Percentiles rank a stretch among this genome's conserved stretches.
Conservation (phyloP, 1,140 invertebrate species). For the Drosophila ananassae region DNA sequence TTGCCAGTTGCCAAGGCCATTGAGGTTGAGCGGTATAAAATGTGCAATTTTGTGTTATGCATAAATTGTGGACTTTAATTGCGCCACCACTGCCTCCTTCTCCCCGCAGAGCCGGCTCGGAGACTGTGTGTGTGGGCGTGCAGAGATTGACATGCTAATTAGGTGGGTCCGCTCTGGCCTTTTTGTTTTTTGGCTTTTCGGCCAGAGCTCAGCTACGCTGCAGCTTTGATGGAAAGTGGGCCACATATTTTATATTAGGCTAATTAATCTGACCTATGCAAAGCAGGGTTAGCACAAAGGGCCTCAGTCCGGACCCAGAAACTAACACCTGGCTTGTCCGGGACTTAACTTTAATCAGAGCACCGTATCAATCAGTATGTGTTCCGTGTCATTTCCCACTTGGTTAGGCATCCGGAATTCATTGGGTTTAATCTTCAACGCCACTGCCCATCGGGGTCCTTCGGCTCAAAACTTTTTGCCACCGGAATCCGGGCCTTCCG, state of each 20-base stretch:
- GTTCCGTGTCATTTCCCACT: slow-evolving; percentile 23
- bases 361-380: slow-evolving; percentile 36
- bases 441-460: slow-evolving; percentile 10
- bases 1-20: slow-evolving; percentile 28
- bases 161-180: slow-evolving; percentile 33
- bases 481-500: slow-evolving; percentile 61
- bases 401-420: slow-evolving; percentile 21
- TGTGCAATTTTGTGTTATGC: slow-evolving; percentile 62
- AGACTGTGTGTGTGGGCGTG: slow-evolving; percentile 12
- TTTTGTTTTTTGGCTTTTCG: slow-evolving; percentile 29
- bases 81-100: slow-evolving; percentile 13
- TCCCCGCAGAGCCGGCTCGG: slow-evolving; percentile 17
- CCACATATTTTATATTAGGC: slow-evolving; percentile 49
- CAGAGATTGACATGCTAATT: slow-evolving; percentile 62
- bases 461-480: slow-evolving; percentile 18
- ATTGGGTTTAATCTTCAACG: slow-evolving; percentile 1
- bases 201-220: background rate
- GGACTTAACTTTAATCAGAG: slow-evolving; percentile 1
- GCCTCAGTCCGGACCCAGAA: background rate
- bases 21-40: slow-evolving; percentile 55
- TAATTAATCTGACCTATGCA: slow-evolving; percentile 34
- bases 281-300: slow-evolving; percentile 1
- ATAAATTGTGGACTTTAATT: slow-evolving; percentile 74
- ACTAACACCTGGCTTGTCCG: background rate
- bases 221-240: slow-evolving; percentile 11